A percentile compares a stretch with the other conserved stretches of the same genome.
Conservation (phyloP, 2,888 invertebrate genomes). For the Philaethria dido region DNA sequence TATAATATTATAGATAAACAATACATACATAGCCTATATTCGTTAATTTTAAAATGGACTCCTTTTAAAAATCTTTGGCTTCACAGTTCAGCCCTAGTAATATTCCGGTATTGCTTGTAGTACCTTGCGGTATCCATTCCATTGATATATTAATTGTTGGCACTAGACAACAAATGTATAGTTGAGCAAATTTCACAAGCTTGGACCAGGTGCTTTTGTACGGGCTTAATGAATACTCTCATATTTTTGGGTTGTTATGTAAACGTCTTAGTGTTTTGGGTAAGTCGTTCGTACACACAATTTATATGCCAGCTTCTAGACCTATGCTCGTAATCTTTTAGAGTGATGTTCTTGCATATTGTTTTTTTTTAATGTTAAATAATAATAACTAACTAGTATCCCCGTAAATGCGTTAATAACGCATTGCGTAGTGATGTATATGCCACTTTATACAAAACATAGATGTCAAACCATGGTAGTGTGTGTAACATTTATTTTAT, state of each 20-base stretch:
- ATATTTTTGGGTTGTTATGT: constrained; percentile 24
- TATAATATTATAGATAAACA: too few relatives aligned
- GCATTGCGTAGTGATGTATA: too few relatives aligned
- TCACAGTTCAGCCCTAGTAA: background rate
- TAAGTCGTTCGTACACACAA: constrained; percentile 8
- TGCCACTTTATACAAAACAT: too few relatives aligned
- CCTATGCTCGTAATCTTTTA: constrained; percentile 13
- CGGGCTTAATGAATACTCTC: constrained; percentile 23
- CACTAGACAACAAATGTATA: constrained; percentile 27
- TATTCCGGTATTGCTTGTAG: background rate
- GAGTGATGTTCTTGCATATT: background rate
- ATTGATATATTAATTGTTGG: constrained; percentile 28
- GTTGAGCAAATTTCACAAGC: constrained; percentile 12
- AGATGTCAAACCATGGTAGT: too few relatives aligned
- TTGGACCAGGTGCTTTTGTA: constrained; percentile 22
- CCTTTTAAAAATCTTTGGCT: too few relatives aligned
- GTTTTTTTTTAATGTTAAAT: background rate
- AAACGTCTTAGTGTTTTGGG: constrained; percentile 24
- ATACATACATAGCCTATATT: too few relatives aligned
- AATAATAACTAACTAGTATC: too few relatives aligned
- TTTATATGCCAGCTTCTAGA: constrained; percentile 7
- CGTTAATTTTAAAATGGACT: too few relatives aligned
- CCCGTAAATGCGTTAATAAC: too few relatives aligned
- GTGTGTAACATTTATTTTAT: too few relatives aligned
- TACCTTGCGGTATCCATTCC: constrained; percentile 9